A percentile compares a stretch with the other conserved stretches of the same genome.
phyloP scores from a whole-genome alignment of 37 sponge, comb jelly and placozoan genomes.

The Halisarca cf. caerulea region DNA sequence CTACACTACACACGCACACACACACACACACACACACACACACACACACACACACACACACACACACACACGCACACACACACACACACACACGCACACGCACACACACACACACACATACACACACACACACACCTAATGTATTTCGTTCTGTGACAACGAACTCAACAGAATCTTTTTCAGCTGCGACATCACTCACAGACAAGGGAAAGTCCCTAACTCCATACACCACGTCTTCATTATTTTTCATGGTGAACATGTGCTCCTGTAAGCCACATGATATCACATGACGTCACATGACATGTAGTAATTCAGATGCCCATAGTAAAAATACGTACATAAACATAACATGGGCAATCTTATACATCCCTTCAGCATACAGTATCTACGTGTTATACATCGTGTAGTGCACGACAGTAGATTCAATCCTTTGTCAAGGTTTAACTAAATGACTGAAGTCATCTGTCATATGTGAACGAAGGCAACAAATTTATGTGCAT shows the following conservation, averaged over 20 bases:
- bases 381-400: no score
- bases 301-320: no score
- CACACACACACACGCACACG: neutral
- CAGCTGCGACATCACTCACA: neutral
- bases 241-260: neutral
- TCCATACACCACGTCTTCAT: neutral
- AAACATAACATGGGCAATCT: no score
- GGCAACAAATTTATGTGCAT: no score
- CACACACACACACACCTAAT: neutral
- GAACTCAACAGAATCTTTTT: neutral
- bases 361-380: no score
- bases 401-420: no score
- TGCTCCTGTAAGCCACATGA: conserved; percentile 19
- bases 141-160: neutral
- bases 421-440: no score
- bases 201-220: conserved; percentile 13
- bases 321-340: no score
- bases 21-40: neutral
- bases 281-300: no score
- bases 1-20: neutral
- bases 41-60: neutral
- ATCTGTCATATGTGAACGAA: no score
- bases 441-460: no score
- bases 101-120: neutral
- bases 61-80: neutral